Evolutionary conservation across 2,797 vertebrate species (phyloP), one percentile per base, ranked within the genome.

Genomic region (Clangula hyemalis): DNA sequence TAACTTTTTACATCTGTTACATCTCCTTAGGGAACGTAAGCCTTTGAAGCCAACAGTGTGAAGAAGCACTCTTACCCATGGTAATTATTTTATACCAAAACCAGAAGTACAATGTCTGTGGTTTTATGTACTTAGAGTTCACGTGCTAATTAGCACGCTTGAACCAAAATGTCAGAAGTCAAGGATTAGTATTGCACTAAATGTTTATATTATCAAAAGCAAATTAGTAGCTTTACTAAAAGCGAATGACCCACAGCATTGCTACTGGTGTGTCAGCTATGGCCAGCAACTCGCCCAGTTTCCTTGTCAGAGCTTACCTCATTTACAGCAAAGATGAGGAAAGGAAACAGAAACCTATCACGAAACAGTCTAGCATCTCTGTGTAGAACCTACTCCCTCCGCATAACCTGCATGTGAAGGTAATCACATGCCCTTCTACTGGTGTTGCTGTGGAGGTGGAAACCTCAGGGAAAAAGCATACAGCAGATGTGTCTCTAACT

Each of bases 51-150:
- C 36, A 85, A 70, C 49, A 49, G 20, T 11, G 22, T 73, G 81
- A 72, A 47, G 77, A 88, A 85, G 53, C 70, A 73, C 32, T 81
- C 51, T 85, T 58, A 86, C 11, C 34, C 61, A 53, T 11, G 4
- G 47, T 28, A 92, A 91, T 70, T 91, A 85, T 68, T 86, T 93
- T 60, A 91, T 39, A 64, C 10, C 51, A 81, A 86, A 56, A 85
- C 21, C 11, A 0, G 62, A 81, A 90, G 68, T 58, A 86, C 13
- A 10, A 19, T 43, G 43, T 43, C 43, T 43, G 18, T 43, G 43
- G 43, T 43, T 43, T 43, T 43, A 43, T 19, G 43, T 43, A 43
- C 43, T 43, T 43, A 43, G 43, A 43, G 43, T 43, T 43, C 43
- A 43, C 43, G 19, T 43, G 43, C 43, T 43, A 43, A 43, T 83